These are phyloP conservation scores for Nipponacmea schrenckii DNA, from an alignment of 2,888 invertebrate species.

Conservation along the genomic window DNA sequence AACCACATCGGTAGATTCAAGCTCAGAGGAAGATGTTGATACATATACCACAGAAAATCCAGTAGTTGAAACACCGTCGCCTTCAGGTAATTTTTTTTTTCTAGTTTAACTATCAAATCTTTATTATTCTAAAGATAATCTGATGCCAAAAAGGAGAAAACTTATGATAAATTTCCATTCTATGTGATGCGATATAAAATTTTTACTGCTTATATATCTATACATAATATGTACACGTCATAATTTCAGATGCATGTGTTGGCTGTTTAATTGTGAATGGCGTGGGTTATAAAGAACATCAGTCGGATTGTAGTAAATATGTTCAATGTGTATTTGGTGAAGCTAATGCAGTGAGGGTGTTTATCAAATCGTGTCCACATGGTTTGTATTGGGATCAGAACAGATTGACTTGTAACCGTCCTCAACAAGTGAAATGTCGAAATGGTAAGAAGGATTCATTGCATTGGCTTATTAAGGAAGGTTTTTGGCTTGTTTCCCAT, in stretches of 20 bases:
- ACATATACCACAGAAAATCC: too few species aligned
- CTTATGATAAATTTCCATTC: neutral
- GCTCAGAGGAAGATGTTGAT: too few species aligned
- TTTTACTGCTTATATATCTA: too few species aligned
- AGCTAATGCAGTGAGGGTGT: constrained; percentile 21
- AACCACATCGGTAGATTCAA: too few species aligned
- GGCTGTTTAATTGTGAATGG: constrained; percentile 32
- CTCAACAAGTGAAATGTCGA: constrained; percentile 26
- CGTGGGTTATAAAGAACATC: constrained; percentile 37
- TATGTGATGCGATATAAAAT: neutral
- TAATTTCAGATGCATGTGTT: constrained; percentile 29
- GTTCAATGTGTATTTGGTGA: constrained; percentile 32
- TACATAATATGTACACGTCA: too few species aligned
- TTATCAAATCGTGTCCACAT: constrained; percentile 29
- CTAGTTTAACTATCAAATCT: too few species aligned
- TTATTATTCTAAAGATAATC: too few species aligned
- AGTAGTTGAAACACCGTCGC: neutral
- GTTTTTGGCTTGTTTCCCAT: too few species aligned
- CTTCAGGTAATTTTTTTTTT: neutral
- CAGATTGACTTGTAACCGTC: constrained; percentile 27
- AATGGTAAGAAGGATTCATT: constrained; percentile 18
- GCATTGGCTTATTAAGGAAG: neutral
- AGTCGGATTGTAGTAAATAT: constrained; percentile 31
- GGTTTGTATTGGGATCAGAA: constrained; percentile 37
- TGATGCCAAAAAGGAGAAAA: neutral